A percentile compares a stretch with the other conserved stretches of the same genome.
These are phyloP conservation scores for Takifugu flavidus DNA, from an alignment of 2,113 vertebrate species.

Conservation along the genomic window DNA sequence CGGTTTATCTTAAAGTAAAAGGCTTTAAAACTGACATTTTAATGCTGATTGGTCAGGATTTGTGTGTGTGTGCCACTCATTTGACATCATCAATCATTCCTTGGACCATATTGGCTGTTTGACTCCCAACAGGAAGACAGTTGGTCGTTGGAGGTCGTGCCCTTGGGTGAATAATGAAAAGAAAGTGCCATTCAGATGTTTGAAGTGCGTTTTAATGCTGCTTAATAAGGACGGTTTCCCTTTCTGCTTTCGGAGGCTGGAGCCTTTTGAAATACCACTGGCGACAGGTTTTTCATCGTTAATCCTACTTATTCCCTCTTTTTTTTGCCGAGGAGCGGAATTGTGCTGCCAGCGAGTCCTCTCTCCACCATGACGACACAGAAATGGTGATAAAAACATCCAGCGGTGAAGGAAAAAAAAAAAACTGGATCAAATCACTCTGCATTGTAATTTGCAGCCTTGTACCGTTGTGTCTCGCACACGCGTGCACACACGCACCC, in stretches of 20 bases:
- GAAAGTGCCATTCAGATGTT: slow-evolving; percentile 43
- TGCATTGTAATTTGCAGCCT: neutral
- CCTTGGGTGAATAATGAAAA: slow-evolving; percentile 46
- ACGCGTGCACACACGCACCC: too few species aligned
- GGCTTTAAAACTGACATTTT: too few species aligned
- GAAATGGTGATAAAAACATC: slow-evolving; percentile 9
- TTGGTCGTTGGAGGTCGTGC: slow-evolving; percentile 41
- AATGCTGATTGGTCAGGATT: neutral
- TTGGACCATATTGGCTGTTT: slow-evolving; percentile 21
- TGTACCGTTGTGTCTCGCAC: too few species aligned
- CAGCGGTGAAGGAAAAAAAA: neutral
- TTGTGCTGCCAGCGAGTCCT: slow-evolving; percentile 12
- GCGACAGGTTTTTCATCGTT: slow-evolving; percentile 31
- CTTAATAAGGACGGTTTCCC: slow-evolving; percentile 38
- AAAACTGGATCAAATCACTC: neutral
- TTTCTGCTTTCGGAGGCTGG: slow-evolving; percentile 11
- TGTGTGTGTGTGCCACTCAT: slow-evolving; percentile 15
- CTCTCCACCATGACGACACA: neutral
- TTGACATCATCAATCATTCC: slow-evolving; percentile 48
- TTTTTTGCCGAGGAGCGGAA: slow-evolving; percentile 36
- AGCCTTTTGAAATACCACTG: slow-evolving; percentile 23
- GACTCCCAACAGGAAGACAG: slow-evolving; percentile 40
- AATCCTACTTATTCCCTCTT: slow-evolving; percentile 25
- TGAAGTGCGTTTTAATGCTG: slow-evolving; percentile 48
- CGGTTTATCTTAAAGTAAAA: neutral